phyloP scores from a whole-genome alignment of 2,797 vertebrate species.

The Manis javanica region DNA sequence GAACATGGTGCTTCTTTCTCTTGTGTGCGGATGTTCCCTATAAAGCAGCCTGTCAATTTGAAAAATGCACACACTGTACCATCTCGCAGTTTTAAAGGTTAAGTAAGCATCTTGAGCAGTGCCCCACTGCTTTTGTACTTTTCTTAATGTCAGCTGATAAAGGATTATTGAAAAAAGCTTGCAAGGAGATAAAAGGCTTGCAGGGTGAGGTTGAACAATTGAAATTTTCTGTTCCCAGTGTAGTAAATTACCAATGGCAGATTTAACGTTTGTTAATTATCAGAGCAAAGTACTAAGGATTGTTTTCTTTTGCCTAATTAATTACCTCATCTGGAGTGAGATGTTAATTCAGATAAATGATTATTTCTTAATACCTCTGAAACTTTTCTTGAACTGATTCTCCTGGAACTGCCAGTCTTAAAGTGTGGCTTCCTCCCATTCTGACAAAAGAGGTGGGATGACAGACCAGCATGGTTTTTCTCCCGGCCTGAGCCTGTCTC shows the following conservation, averaged over 20 bases:
- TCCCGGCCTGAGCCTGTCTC: neutral
- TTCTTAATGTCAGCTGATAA: constrained; percentile 81
- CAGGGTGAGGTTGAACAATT: constrained; percentile 77
- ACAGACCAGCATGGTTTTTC: neutral
- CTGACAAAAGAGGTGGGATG: neutral
- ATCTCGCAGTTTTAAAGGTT: constrained; percentile 85
- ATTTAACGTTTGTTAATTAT: constrained; percentile 85
- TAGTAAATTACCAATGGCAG: constrained; percentile 85
- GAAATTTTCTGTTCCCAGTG: constrained; percentile 75
- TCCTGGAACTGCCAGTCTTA: constrained; percentile 65
- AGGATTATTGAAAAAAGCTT: constrained; percentile 81
- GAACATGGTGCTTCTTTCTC: constrained; percentile 7
- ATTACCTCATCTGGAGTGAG: constrained; percentile 83
- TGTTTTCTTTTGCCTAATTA: constrained; percentile 87
- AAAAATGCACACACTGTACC: constrained; percentile 81
- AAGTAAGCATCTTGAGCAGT: constrained; percentile 83
- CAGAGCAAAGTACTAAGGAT: constrained; percentile 82
- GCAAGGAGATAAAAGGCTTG: constrained; percentile 83
- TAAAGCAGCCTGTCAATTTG: constrained; percentile 54
- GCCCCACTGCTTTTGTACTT: constrained; percentile 77
- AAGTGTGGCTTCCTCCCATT: constrained; percentile 22
- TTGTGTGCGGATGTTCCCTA: constrained; percentile 43
- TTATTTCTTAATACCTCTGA: constrained; percentile 78
- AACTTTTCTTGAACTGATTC: constrained; percentile 68
- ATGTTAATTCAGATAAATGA: constrained; percentile 84